A percentile compares a stretch with the other conserved stretches of the same genome.
Evolutionary conservation across 1,140 invertebrate species (phyloP).

Genomic region (Nomia melanderi): DNA sequence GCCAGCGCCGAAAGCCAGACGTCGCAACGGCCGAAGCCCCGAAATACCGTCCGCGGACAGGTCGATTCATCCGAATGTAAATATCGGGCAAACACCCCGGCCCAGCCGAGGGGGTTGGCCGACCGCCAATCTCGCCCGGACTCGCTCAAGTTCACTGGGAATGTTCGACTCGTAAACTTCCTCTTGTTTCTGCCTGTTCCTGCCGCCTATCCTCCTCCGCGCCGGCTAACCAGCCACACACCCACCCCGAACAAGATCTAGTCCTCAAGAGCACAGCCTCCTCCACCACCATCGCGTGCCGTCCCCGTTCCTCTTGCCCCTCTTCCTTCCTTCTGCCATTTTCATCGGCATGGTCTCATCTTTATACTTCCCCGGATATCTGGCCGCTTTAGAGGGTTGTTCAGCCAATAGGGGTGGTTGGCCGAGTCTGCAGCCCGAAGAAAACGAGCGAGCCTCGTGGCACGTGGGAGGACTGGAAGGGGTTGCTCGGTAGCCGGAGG

Average conservation of each 20-base stretch:
- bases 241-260: too few relatives aligned
- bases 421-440: constrained; percentile 53
- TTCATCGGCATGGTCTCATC: constrained; percentile 41
- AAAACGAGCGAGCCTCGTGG: constrained; percentile 43
- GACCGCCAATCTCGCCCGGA: constrained; percentile 54
- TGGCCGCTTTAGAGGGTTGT: constrained; percentile 54
- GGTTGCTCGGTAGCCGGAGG: constrained; percentile 2
- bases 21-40: background rate
- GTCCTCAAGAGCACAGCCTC: too few relatives aligned
- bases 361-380: constrained; percentile 41
- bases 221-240: too few relatives aligned
- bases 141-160: constrained; percentile 65
- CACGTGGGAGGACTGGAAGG: constrained; percentile 35
- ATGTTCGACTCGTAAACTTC: constrained; percentile 56
- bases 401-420: constrained; percentile 62
- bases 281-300: too few relatives aligned
- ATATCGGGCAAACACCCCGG: constrained; percentile 60
- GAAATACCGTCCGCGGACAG: constrained; percentile 22
- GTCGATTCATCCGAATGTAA: constrained; percentile 55
- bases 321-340: constrained; percentile 15
- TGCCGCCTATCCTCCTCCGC: background rate
- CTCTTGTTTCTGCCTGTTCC: constrained; percentile 38
- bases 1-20: background rate
- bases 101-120: constrained; percentile 40
- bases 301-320: too few relatives aligned